These are phyloP conservation scores for Erebia epiphron DNA, from an alignment of 2,888 invertebrate genomes.

Conservation along the genomic window DNA sequence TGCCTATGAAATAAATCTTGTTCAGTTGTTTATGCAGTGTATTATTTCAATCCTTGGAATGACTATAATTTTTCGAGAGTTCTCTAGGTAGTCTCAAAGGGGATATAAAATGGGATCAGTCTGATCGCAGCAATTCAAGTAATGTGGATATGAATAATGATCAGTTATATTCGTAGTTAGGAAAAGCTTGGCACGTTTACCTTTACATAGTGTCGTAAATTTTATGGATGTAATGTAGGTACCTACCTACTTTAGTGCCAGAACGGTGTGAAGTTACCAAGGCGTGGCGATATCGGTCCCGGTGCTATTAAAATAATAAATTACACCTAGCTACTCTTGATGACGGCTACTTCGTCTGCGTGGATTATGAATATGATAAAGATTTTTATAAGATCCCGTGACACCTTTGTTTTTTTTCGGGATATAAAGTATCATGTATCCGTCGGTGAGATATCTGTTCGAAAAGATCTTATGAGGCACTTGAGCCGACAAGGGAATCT, in stretches of 20 bases:
- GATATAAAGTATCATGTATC: no score
- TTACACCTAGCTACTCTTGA: not conserved
- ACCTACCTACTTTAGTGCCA: not conserved
- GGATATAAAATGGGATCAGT: slow-evolving; percentile 15
- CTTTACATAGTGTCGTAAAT: slow-evolving; percentile 23
- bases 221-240: not conserved
- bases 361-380: not conserved
- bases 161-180: slow-evolving; percentile 22
- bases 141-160: slow-evolving; percentile 25
- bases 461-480: no score
- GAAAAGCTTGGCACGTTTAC: slow-evolving; percentile 25
- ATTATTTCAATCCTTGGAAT: not conserved
- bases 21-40: slow-evolving; percentile 1
- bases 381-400: not conserved
- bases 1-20: not conserved
- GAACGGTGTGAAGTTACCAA: not conserved
- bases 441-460: no score
- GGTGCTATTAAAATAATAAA: not conserved
- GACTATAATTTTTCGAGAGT: slow-evolving; percentile 11
- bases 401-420: no score
- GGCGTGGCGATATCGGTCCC: not conserved
- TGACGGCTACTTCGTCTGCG: no score
- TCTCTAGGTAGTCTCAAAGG: slow-evolving; percentile 23
- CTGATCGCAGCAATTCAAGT: slow-evolving; percentile 28
- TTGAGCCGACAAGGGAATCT: no score